Evolutionary conservation across 2,888 invertebrate species (phyloP), one percentile per base, ranked within the genome.

Genomic region (Sturmia bella): DNA sequence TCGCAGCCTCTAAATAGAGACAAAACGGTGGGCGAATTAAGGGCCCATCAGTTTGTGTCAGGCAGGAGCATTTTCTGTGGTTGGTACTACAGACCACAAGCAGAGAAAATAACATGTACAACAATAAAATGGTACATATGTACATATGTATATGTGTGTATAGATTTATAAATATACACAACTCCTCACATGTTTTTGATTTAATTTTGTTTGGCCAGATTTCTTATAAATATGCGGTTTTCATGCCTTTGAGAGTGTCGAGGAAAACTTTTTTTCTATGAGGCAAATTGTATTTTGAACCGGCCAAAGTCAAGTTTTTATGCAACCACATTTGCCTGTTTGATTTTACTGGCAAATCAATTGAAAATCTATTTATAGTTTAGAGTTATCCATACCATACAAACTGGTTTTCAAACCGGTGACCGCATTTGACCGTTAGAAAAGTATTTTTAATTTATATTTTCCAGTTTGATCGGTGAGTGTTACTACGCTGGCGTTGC

Each of bases 351-450:
- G 11, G 48, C 19, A 75, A 70, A 43, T 27, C 41, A 45, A 9
- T 19, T 69, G 13, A 69, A 77, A 59, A 39, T 37, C 1, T 56
- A 66, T 66, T 66, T 41, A 57, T 64, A 74, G 56, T 69, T 61
- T 61, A 13, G 24, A 37, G 64, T 39, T 69, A 63, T 32, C n/a
- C 68, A 66, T 57, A 50, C 11, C 15, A 70, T 64, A 54, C 15
- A 50, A 82, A 78, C 82, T 37, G 69, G 81, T 77, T 78, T 68
- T 57, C 21, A 64, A 41, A 64, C n/a, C n/a, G n/a, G 43, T 66
- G 74, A 66, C 57, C 78, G 50, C 24, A 66, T 39, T 80, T 72
- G 77, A 80, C 75, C 70, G 70, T 61, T 76, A 68, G 48, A 41
- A 61, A 56, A 56, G 50, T 15, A 43, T 52, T 52, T 73, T 37